These are phyloP conservation scores for Anagyrus pseudococci DNA, from an alignment of 2,888 invertebrate genomes.

Conservation along the genomic window DNA sequence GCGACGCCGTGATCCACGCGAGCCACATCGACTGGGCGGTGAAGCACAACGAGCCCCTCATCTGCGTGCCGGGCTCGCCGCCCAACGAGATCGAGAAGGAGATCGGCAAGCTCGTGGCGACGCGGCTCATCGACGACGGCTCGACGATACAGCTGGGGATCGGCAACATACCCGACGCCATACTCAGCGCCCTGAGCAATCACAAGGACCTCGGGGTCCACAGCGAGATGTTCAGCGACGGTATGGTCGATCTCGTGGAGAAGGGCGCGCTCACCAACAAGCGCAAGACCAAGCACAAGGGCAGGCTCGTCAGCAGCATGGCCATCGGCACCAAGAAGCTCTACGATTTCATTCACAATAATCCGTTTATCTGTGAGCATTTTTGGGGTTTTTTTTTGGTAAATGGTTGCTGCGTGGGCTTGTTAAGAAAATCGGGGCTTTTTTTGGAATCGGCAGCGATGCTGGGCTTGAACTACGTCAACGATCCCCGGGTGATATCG, in stretches of 20 bases:
- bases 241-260: slow-evolving; percentile 68
- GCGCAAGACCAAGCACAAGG: slow-evolving; percentile 66
- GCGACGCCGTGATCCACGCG: slow-evolving; percentile 68
- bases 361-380: slow-evolving; percentile 67
- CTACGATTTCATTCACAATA: slow-evolving; percentile 71
- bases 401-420: too few species aligned
- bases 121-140: slow-evolving; percentile 68
- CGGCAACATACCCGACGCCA: slow-evolving; percentile 71
- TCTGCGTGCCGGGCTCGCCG: slow-evolving; percentile 58
- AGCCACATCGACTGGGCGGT: slow-evolving; percentile 71
- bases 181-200: slow-evolving; percentile 63
- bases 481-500: slow-evolving; percentile 65
- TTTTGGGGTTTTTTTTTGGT: too few species aligned
- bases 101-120: slow-evolving; percentile 69
- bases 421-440: too few species aligned
- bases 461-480: slow-evolving; percentile 65
- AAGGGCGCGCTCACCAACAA: slow-evolving; percentile 69
- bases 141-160: slow-evolving; percentile 73
- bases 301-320: slow-evolving; percentile 69
- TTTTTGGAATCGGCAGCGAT: slow-evolving; percentile 63
- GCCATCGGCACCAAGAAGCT: slow-evolving; percentile 67
- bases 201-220: slow-evolving; percentile 72
- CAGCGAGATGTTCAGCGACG: slow-evolving; percentile 71
- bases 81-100: slow-evolving; percentile 64
- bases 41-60: slow-evolving; percentile 60